Evolutionary conservation across 2,888 invertebrate genomes (phyloP), one percentile per base, ranked within the genome.

Genomic region (Trypoxylon attenuatum): DNA sequence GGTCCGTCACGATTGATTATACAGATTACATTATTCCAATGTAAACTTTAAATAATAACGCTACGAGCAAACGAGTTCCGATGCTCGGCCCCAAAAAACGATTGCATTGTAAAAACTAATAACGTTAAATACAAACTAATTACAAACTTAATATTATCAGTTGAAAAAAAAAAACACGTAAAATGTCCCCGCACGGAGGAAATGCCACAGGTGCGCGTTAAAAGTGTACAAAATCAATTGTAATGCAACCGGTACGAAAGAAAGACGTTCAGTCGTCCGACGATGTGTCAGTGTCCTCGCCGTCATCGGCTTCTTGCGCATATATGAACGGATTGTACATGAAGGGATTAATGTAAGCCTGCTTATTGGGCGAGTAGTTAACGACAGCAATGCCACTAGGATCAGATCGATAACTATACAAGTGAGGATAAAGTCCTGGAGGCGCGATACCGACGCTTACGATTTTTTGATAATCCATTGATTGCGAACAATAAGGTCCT

Each of bases 61-160:
- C 76, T 82, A 82, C 67, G 54, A 57, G 65, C 60, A 60, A 59
- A 39, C 64, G 63, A 63, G 66, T 47, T 22, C 19, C 10, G 39
- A 29, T 61, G 53, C 58, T 67, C 70, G 64, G 64, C 33, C 46
- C 53, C 54, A 61, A 68, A 67, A 62, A 73, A 58, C 63, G 57
- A 69, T 70, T 68, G 74, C 73, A 71, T n/a, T 73, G 69, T 77
- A 76, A 76, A 79, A 79, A 70, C 56, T 19, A 69, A 69, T 79
- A 82, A 80, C 78, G 75, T 82, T 83, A 84, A 83, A 82, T 87
- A 85, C 81, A 83, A 85, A 84, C 81, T 85, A 85, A 87, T 87
- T 85, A 86, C 86, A 86, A 86, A 87, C 85, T 86, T 85, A 87
- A 84, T 83, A 79, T 77, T 77, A 83, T 73, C 72, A 71, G 71